Evolutionary conservation across 2,113 vertebrate genomes (phyloP), one percentile per base, ranked within the genome.

Genomic region (Nycticorax nycticorax): DNA sequence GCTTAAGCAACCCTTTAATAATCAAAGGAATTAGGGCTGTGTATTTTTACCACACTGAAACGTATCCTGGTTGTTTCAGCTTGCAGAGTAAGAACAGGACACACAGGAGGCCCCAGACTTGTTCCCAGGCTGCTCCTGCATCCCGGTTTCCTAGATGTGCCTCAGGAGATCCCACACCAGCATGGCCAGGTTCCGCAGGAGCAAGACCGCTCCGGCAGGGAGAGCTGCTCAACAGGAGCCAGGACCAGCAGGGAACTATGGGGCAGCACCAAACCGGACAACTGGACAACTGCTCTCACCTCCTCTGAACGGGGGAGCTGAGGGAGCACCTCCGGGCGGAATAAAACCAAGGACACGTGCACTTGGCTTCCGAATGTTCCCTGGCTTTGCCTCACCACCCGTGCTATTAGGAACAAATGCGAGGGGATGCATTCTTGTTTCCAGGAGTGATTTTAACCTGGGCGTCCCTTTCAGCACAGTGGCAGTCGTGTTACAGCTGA

Each of bases 341-440:
- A 47, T 39, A 10, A 52, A 62, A 82, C 33, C 57, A 69, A 71
- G 64, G 59, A 76, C 9, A 50, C 71, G 41, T 15, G 37, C 11
- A 50, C 39, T 53, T 24, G 35, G 41, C 93, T 93, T 79, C 52
- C 37, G 14, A 55, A 60, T 9, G 8, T 47, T 19, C 33, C 43
- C 60, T 16, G 4, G 73, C 9, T 57, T 57, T 71, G 41, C 41
- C 8, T 3, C 52, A 16, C 39, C 45, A 52, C 35, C 56, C 53
- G 45, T 41, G 22, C 55, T 62, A 39, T 18, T 32, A 30, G 2
- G 57, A 60, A 53, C n/a, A 26, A 48, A 47, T 8, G 8, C 52
- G 56, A 55, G 60, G 35, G 64, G 56, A 35, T 0, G 0, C 39
- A 27, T 8, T 47, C 7, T 37, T 43, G 8, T 35, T 84, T 55